Conservation (phyloP, 2,888 invertebrate species). For the Apamea epomidion region DNA sequence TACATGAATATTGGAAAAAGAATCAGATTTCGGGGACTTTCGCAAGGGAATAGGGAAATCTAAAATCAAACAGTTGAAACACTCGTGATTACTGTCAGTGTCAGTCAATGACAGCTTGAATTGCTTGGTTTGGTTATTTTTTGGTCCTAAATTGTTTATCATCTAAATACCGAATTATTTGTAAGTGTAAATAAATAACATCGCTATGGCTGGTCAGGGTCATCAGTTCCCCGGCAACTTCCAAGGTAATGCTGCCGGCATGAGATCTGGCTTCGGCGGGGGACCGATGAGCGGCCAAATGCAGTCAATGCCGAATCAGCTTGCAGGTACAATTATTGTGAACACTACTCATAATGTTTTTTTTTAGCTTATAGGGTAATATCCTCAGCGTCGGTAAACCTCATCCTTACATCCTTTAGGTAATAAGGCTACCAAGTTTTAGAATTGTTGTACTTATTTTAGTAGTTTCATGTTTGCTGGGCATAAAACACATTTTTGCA, state of each 20-base stretch:
- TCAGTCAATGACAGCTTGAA: background rate
- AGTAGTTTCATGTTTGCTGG: background rate
- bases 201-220: slow-evolving; percentile 92
- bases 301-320: slow-evolving; percentile 91
- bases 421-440: background rate
- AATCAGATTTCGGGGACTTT: background rate
- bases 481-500: background rate
- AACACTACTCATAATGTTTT: background rate
- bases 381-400: background rate
- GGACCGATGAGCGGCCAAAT: slow-evolving; percentile 91
- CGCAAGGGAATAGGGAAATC: background rate
- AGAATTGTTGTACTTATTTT: background rate
- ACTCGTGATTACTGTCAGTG: background rate
- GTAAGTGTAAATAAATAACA: background rate
- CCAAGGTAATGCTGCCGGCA: slow-evolving; percentile 91
- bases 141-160: background rate
- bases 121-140: slow-evolving; percentile 16
- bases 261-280: slow-evolving; percentile 92
- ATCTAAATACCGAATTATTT: background rate
- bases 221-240: slow-evolving; percentile 93
- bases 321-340: slow-evolving; percentile 82
- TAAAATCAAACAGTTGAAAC: background rate
- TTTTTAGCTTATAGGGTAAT: no score
- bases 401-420: background rate
- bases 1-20: no score